Conservation (phyloP, 2,797 vertebrate species). For the Phataginus tricuspis region DNA sequence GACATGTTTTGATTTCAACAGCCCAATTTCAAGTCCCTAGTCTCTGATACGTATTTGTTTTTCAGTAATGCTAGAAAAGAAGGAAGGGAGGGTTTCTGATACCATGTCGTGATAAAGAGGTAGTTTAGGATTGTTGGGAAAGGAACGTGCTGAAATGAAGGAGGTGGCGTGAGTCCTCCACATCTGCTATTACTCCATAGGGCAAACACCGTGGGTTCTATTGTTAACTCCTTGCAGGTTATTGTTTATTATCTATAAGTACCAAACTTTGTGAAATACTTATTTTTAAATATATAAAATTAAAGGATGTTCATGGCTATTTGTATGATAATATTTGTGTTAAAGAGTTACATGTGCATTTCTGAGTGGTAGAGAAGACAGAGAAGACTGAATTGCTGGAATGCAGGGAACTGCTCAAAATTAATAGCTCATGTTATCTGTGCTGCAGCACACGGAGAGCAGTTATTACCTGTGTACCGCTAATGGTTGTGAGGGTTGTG, state of each 20-base stretch:
- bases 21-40: neutral
- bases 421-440: neutral
- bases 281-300: neutral
- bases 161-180: neutral
- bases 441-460: rapidly evolving
- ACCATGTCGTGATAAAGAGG: neutral
- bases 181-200: neutral
- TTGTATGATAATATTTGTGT: neutral
- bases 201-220: neutral
- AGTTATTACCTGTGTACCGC: neutral
- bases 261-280: neutral
- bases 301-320: neutral
- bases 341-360: neutral
- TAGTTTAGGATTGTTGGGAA: neutral
- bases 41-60: neutral
- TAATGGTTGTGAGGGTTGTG: neutral
- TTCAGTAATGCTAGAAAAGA: neutral
- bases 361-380: neutral
- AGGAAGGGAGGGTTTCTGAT: neutral
- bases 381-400: neutral
- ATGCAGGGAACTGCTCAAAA: neutral
- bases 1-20: neutral
- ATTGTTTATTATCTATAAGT: neutral
- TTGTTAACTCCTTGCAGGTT: neutral
- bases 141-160: neutral